Conservation (phyloP, 2,797 vertebrate genomes). For the Betta splendens region DNA sequence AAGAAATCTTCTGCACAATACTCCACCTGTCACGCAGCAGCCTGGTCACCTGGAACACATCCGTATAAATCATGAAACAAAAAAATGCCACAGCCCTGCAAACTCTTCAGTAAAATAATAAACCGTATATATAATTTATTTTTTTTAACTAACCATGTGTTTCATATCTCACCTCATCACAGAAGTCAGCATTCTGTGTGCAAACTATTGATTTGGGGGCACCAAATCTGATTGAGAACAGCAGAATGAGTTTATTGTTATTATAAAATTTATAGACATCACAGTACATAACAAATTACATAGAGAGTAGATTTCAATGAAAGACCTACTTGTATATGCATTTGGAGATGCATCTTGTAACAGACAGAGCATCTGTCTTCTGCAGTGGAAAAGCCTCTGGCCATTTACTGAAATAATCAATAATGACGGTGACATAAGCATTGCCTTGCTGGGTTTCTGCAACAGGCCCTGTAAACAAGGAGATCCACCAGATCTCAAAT, state of each 20-base stretch:
- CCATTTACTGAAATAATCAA: constrained; percentile 92
- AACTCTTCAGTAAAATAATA: not conserved
- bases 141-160: not conserved
- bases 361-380: constrained; percentile 81
- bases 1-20: constrained; percentile 82
- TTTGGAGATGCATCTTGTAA: constrained; percentile 85
- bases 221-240: constrained; percentile 82
- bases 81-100: not conserved
- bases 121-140: too few species aligned
- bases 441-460: constrained; percentile 82
- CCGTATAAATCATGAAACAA: not conserved
- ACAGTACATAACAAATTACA: too few species aligned
- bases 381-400: constrained; percentile 86
- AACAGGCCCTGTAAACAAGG: constrained; percentile 85
- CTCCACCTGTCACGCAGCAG: constrained; percentile 84
- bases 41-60: constrained; percentile 81
- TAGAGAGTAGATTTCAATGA: not conserved
- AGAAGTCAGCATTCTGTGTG: constrained; percentile 84
- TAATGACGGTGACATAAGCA: constrained; percentile 79
- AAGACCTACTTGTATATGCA: constrained; percentile 85
- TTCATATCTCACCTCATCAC: constrained; percentile 84
- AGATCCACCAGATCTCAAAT: not conserved
- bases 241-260: not conserved
- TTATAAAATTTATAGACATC: not conserved
- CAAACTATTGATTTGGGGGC: constrained; percentile 84